Evolutionary conservation across 2,797 vertebrate species (phyloP), one percentile per base, ranked within the genome.

Genomic region (Nothura maculosa): DNA sequence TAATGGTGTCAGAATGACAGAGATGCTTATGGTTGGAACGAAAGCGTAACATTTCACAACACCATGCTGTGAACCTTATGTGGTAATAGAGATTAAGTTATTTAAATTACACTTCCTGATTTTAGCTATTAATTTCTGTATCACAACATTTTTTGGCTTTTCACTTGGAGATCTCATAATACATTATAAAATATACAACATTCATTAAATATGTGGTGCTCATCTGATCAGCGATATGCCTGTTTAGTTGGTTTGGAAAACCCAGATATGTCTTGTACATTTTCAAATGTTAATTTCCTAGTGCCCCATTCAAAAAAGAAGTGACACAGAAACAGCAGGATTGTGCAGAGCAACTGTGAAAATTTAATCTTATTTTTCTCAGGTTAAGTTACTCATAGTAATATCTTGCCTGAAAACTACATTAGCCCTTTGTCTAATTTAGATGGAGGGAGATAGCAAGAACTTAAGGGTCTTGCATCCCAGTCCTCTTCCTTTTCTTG

Each of bases 161-260:
- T 77, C 25, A 30, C 15, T 63, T 78, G 15, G 25, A 64, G 64
- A 64, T 75, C 30, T 75, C 54, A 28, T 54, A 91, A 34, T 40
- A 32, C 58, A 70, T 80, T 34, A 85, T 58, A 92, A 61, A 36
- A 62, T 34, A 5, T 50, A 28, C 43, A 67, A 58, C 2, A 2
- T 12, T 75, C 34, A 47, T 75, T 93, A 76, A 58, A 77, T 76
- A 62, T 5, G 36, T 42, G 34, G 24, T 78, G 54, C 14, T 87
- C 24, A 27, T 75, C 91, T 88, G 67, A 47, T 70, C 24, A 85
- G 8, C 38, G 48, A 75, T 91, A 62, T 94, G 90, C n/a, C 45
- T 10, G 3, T 17, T 86, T 83, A 75, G 64, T 28, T 72, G 19
- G 1, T 81, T 85, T 88, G 74, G 81, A 85, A 91, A 93, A 14